Conservation (phyloP, 2,888 invertebrate genomes). For the Agonopterix heracliana region DNA sequence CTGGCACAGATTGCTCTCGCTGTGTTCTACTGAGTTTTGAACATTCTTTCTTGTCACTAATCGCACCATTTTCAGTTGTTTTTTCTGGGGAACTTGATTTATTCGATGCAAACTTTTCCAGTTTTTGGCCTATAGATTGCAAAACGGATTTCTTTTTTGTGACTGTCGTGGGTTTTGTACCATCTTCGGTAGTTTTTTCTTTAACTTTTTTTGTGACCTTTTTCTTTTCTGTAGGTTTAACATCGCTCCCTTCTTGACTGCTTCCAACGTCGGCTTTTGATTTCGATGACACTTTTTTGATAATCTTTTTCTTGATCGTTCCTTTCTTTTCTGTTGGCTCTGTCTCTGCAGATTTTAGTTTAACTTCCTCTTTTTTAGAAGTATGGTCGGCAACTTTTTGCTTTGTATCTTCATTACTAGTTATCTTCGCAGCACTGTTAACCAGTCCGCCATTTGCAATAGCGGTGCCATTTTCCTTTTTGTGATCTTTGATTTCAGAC, state of each 20-base stretch:
- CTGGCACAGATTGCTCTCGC: conserved; percentile 81
- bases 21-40: conserved; percentile 74
- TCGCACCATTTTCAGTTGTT: conserved; percentile 36
- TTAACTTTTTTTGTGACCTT: conserved; percentile 62
- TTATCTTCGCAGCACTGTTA: conserved; percentile 31
- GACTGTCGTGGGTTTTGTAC: conserved; percentile 36
- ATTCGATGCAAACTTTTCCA: conserved; percentile 80
- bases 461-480: conserved; percentile 33
- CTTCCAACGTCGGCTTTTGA: conserved; percentile 55
- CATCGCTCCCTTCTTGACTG: conserved; percentile 40
- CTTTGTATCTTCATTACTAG: conserved; percentile 33
- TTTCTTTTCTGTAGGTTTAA: conserved; percentile 55
- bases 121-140: conserved; percentile 85
- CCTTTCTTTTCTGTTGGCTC: conserved; percentile 55
- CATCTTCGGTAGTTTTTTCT: conserved; percentile 50
- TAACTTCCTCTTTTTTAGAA: conserved; percentile 38
- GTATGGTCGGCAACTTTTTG: conserved; percentile 33
- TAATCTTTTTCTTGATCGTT: conserved; percentile 63
- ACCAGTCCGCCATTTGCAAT: conserved; percentile 35
- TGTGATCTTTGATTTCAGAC: conserved; percentile 28
- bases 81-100: conserved; percentile 71
- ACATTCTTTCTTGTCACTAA: conserved; percentile 40
- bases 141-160: conserved; percentile 81
- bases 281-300: conserved; percentile 65
- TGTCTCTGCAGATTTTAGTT: conserved; percentile 34